Percentiles rank a stretch among this genome's conserved stretches.
Evolutionary conservation across 2,797 vertebrate genomes (phyloP).

Genomic region (Pseudochaenichthys georgianus): DNA sequence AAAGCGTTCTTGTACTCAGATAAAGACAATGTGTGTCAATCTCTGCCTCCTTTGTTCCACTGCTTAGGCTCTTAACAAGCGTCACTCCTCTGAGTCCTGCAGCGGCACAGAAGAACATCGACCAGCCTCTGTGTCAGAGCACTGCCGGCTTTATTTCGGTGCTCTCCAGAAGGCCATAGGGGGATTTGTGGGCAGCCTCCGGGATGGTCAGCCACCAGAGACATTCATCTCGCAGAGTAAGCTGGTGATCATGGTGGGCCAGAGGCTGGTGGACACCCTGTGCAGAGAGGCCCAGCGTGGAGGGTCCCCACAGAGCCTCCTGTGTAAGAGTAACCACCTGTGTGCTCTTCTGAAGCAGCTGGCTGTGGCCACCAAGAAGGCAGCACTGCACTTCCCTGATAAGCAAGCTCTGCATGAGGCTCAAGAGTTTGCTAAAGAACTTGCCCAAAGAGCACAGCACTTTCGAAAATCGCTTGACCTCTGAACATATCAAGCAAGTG

Average conservation of each 20-base stretch:
- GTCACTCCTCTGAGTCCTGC: slow-evolving; percentile 31
- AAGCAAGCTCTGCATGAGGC: slow-evolving; percentile 80
- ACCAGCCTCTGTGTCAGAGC: slow-evolving; percentile 76
- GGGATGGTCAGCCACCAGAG: slow-evolving; percentile 87
- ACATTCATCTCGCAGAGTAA: slow-evolving; percentile 94
- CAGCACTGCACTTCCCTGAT: slow-evolving; percentile 87
- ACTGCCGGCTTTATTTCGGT: slow-evolving; percentile 92
- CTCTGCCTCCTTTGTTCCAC: slow-evolving; percentile 5
- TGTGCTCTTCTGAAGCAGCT: slow-evolving; percentile 93
- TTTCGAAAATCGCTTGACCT: slow-evolving; percentile 87
- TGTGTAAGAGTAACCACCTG: slow-evolving; percentile 88
- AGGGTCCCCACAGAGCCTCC: slow-evolving; percentile 81
- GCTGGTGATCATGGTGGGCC: slow-evolving; percentile 94
- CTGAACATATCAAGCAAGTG: slow-evolving; percentile 32
- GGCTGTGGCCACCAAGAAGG: slow-evolving; percentile 93
- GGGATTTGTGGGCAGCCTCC: slow-evolving; percentile 84
- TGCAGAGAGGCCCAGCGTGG: slow-evolving; percentile 86
- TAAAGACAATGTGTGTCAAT: not conserved
- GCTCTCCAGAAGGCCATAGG: slow-evolving; percentile 92
- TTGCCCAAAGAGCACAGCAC: slow-evolving; percentile 86
- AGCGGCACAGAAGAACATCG: slow-evolving; percentile 34
- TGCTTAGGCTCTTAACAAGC: slow-evolving; percentile 45
- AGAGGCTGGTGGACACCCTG: slow-evolving; percentile 92
- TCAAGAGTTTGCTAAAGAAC: slow-evolving; percentile 81
- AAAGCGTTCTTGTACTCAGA: not conserved